These are phyloP conservation scores for Cheirogaleus medius DNA, from an alignment of 2,113 vertebrate genomes.

Conservation along the genomic window DNA sequence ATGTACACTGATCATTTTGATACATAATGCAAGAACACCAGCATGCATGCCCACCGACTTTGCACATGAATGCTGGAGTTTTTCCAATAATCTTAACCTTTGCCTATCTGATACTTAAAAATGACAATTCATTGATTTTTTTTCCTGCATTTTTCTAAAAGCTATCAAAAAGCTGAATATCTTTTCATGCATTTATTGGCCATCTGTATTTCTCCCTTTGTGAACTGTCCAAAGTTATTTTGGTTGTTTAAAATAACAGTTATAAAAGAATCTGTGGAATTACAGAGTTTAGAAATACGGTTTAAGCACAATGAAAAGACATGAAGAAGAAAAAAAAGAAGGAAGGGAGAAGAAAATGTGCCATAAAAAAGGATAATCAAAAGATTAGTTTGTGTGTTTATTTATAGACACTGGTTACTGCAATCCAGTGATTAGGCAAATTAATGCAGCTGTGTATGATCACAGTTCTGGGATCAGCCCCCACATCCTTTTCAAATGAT, in stretches of 20 bases:
- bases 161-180: not conserved
- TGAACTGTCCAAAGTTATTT: slow-evolving; percentile 45
- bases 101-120: slow-evolving; percentile 9
- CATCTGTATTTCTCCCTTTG: slow-evolving; percentile 49
- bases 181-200: not conserved
- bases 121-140: not conserved
- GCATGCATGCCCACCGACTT: no score
- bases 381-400: slow-evolving; percentile 84
- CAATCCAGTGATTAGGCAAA: slow-evolving; percentile 84
- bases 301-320: slow-evolving; percentile 72
- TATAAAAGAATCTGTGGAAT: slow-evolving; percentile 41
- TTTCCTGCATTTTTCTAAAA: slow-evolving; percentile 18
- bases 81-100: not conserved
- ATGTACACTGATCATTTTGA: not conserved
- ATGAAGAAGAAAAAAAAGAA: slow-evolving; percentile 11
- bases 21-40: not conserved
- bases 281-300: slow-evolving; percentile 60
- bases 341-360: slow-evolving; percentile 56
- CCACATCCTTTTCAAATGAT: slow-evolving; percentile 74
- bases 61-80: not conserved
- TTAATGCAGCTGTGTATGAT: slow-evolving; percentile 83
- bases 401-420: slow-evolving; percentile 83
- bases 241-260: slow-evolving; percentile 49
- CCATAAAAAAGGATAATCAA: slow-evolving; percentile 75
- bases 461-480: slow-evolving; percentile 65